Base-by-base conservation (phyloP, 2,888 invertebrate species). In the Nowickia ferox region DNA sequence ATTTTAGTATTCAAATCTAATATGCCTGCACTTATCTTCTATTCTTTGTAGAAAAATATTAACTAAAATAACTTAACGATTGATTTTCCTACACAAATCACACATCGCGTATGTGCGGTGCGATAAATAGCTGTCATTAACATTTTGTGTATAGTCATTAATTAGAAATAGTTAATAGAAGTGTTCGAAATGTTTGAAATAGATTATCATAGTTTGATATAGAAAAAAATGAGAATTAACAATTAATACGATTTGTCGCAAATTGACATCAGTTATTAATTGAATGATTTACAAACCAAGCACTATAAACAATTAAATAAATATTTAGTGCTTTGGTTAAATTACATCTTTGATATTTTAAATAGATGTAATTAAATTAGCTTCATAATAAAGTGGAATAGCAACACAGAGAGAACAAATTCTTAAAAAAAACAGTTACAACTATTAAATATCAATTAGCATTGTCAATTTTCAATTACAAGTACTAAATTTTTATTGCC, bases 221-320 rank as follows among this genome's bases (percentile, higher is more conserved):
- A 15, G 30, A 30, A 69, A 69, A 57, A 40, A 61, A 42, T 81
- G 6, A 15, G 11, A 69, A 53, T 53, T 46, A 53, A 55, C 76
- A 82, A 82, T 84, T 74, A 78, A 59, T 68, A 74, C n/a, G 19
- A 74, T 71, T 84, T 69, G 51, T 74, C 22, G 30, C 17, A 40
- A 53, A 68, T 57, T 68, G 51, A 61, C 63, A 68, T 42, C 22
- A 55, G 48, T 65, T 30, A 65, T 71, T 57, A 77, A 68, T 51
- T 59, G 22, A 19, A 61, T 69, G 44, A 68, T 69, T 57, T 30
- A 55, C n/a, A n/a, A 42, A 38, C 15, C 2, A 17, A 8, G 10
- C 9, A 38, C 17, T 46, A 48, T 44, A 63, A 40, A 59, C n/a
- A 74, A 68, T 51, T n/a, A n/a, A n/a, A 74, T 59, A 57, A 30